Evolutionary conservation across 2,888 invertebrate genomes (phyloP), one percentile per base, ranked within the genome.

Genomic region (Nineta flava): DNA sequence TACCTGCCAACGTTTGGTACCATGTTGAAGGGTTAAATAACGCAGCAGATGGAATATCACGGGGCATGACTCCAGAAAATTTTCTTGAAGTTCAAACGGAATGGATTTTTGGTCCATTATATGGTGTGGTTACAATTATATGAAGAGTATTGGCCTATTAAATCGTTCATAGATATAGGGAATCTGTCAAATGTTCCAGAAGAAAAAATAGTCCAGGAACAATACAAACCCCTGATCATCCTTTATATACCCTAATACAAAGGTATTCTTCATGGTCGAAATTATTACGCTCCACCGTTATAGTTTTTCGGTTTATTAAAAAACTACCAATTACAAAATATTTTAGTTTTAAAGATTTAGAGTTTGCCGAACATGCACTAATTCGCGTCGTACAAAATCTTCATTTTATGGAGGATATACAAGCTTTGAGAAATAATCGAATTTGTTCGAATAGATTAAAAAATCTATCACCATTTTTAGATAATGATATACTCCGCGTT

Each of bases 381-480:
- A 32, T 53, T 15, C 31, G 47, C 13, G 13, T 45, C 10, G 46
- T 49, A 15, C 52, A 53, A 52, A 10, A 15, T 7, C 5, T 41
- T 26, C 31, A n/a, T 40, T 51, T 53, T 34, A 5, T n/a, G 13
- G 17, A 43, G 19, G 52, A 49, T 12, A 46, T 52, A 16, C 15
- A n/a, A 34, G 13, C 12, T 15, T 19, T 50, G n/a, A 38, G 49
- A 40, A 5, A 45, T 34, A 17, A 32, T 34, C 26, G 49, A 16
- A n/a, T 2, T 38, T 45, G 31, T 38, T 19, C 54, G 12, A 51
- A 51, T 51, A 16, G 43, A 12, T 43, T 53, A n/a, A 42, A 50
- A 26, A 48, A 50, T 42, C 46, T 55, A 15, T n/a, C 26, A 32
- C 43, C 51, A 7, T 54, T 54, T 46, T 19, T 54, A 16, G 50